phyloP scores from a whole-genome alignment of 1,140 invertebrate genomes.

The Homalodisca vitripennis region DNA sequence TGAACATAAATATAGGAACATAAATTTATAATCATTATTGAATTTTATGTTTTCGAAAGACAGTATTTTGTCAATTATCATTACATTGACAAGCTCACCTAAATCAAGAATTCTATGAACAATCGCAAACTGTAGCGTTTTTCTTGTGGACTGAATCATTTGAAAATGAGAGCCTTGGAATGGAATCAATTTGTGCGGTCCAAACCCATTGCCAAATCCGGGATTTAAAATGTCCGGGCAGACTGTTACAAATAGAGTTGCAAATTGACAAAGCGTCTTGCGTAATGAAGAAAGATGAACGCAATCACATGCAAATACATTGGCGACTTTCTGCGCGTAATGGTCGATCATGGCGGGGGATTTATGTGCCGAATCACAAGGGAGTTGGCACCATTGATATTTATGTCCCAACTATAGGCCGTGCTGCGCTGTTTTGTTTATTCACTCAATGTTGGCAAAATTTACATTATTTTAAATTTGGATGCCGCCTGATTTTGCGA shows the following conservation, averaged over 20 bases:
- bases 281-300: background rate
- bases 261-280: background rate
- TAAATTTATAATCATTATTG: too few relatives aligned
- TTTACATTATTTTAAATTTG: too few relatives aligned
- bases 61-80: too few relatives aligned
- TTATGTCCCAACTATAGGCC: background rate
- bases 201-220: constrained; percentile 9
- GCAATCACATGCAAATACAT: constrained; percentile 12
- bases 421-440: background rate
- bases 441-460: background rate
- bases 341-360: background rate
- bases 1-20: too few relatives aligned
- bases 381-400: background rate
- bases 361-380: background rate
- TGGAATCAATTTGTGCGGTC: too few relatives aligned
- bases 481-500: too few relatives aligned
- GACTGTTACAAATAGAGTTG: constrained; percentile 3
- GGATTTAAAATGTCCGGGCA: background rate
- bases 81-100: too few relatives aligned
- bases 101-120: too few relatives aligned
- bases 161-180: too few relatives aligned
- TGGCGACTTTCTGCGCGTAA: background rate
- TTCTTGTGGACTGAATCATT: too few relatives aligned
- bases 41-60: too few relatives aligned
- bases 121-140: too few relatives aligned